Conservation (phyloP, 2,888 invertebrate genomes). For the Hecatera dysodea region DNA sequence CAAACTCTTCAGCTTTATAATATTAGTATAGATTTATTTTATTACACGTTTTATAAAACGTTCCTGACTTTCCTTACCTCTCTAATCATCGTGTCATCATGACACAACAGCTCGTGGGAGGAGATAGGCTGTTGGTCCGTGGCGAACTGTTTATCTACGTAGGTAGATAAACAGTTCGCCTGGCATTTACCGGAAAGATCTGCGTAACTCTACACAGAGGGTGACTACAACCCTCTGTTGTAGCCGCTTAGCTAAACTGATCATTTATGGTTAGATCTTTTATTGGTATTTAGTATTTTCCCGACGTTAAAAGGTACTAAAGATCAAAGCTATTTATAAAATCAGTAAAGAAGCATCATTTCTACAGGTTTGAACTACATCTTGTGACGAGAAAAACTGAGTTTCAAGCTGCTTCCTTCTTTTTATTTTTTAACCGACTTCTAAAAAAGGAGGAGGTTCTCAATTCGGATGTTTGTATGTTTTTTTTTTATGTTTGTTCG, state of each 20-base stretch:
- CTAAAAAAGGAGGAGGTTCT: too few species aligned
- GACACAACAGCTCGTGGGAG: conserved; percentile 5
- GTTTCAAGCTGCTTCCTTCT: conserved; percentile 5
- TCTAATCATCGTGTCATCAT: conserved; percentile 2
- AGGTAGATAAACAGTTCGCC: too few species aligned
- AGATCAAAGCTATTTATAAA: neutral
- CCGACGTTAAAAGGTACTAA: neutral
- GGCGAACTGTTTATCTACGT: conserved; percentile 34
- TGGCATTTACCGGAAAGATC: conserved; percentile 41
- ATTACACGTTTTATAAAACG: too few species aligned
- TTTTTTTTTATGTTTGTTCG: too few species aligned
- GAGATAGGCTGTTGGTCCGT: conserved; percentile 8
- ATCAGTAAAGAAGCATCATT: neutral
- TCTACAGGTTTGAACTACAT: neutral
- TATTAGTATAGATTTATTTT: too few species aligned
- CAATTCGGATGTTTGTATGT: too few species aligned
- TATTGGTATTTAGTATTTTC: neutral
- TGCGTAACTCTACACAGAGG: too few species aligned
- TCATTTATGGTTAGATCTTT: neutral
- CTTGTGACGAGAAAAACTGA: neutral
- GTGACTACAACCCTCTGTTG: neutral
- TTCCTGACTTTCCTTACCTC: neutral
- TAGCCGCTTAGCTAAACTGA: neutral
- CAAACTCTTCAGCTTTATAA: too few species aligned
- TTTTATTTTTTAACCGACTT: too few species aligned